A percentile compares a stretch with the other conserved stretches of the same genome.
These are phyloP conservation scores for Peromyscus nudipes DNA, from an alignment of 2,797 vertebrate genomes.

Conservation along the genomic window DNA sequence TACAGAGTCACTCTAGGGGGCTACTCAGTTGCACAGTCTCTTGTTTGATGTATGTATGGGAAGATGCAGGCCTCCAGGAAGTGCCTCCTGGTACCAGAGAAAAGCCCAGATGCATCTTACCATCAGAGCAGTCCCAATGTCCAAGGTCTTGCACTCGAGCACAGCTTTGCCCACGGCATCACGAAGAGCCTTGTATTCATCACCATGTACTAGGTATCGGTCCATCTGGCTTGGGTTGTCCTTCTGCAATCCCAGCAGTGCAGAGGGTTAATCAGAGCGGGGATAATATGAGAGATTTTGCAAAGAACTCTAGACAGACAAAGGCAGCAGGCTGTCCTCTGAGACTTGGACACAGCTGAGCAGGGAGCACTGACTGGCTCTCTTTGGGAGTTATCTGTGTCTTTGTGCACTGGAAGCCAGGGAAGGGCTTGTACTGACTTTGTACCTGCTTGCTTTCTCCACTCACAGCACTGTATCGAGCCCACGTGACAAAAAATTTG, in stretches of 20 bases:
- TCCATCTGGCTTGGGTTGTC: constrained; percentile 89
- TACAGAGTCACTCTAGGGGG: fast-evolving
- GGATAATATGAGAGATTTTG: fast-evolving
- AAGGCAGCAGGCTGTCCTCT: background rate
- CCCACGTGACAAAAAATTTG: background rate
- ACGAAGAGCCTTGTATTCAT: constrained; percentile 91
- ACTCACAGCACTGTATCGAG: background rate
- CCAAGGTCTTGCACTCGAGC: constrained; percentile 85
- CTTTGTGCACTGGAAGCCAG: fast-evolving
- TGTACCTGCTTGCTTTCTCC: background rate
- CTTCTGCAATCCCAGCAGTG: constrained; percentile 71
- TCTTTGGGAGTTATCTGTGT: background rate
- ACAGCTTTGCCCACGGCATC: constrained; percentile 90
- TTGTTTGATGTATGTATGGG: fast-evolving
- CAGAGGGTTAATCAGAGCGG: background rate
- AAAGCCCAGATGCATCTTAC: constrained; percentile 85
- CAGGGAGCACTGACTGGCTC: fast-evolving
- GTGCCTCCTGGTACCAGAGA: background rate
- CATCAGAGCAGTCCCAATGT: constrained; percentile 87
- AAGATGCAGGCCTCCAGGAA: background rate
- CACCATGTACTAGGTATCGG: constrained; percentile 92
- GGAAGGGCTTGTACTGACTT: fast-evolving
- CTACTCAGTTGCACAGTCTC: background rate
- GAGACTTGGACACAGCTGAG: background rate
- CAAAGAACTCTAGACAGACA: background rate